Percentiles rank a stretch among this genome's conserved stretches.
phyloP scores from a whole-genome alignment of 2,797 vertebrate species.

The Pogonophryne albipinna region DNA sequence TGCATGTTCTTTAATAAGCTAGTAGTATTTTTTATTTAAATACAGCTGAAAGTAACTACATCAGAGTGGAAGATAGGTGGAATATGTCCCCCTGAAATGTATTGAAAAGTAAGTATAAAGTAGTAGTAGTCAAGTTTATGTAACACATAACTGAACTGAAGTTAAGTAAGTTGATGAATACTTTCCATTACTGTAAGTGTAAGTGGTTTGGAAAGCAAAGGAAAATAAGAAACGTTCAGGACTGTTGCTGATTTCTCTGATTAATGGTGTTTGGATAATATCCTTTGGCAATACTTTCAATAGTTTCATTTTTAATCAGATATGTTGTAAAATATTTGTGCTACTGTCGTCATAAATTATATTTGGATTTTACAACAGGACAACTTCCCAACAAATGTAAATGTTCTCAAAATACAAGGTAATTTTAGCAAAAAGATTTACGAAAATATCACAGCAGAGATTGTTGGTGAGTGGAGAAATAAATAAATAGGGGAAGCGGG shows the following conservation, averaged over 20 bases:
- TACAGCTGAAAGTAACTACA: neutral
- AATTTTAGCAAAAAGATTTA: neutral
- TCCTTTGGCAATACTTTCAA: neutral
- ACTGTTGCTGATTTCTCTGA: neutral
- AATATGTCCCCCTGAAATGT: neutral
- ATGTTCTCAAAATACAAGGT: neutral
- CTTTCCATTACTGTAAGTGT: neutral
- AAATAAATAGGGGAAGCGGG: neutral
- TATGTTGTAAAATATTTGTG: neutral
- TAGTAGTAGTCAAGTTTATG: neutral
- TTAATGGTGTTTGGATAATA: neutral
- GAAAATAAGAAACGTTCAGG: neutral
- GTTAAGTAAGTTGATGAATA: neutral
- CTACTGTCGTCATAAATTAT: neutral
- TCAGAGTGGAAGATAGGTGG: neutral
- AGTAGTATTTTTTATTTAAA: neutral
- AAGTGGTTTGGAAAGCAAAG: neutral
- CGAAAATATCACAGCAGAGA: neutral
- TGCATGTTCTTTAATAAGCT: too few species aligned
- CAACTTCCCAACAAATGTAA: neutral
- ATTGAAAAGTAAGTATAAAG: neutral
- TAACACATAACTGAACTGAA: neutral
- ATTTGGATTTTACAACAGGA: neutral
- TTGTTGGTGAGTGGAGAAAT: neutral
- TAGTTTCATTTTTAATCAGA: neutral